A percentile compares a stretch with the other conserved stretches of the same genome.
Evolutionary conservation across 2,797 vertebrate genomes (phyloP).

Genomic region (Rhodeus uyekii): DNA sequence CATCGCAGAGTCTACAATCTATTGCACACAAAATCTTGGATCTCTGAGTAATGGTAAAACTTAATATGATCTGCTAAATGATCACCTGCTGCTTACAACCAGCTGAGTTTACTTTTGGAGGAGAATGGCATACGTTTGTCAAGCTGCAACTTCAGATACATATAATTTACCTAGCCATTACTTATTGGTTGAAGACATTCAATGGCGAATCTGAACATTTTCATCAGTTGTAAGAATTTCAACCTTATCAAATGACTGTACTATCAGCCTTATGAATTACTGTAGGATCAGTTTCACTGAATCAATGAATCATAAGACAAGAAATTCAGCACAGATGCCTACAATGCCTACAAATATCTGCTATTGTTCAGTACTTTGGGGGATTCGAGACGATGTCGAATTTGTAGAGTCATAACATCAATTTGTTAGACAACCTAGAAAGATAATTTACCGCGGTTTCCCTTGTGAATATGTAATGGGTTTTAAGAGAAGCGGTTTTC

Average conservation of each 20-base stretch:
- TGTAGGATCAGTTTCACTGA: neutral
- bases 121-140: neutral
- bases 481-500: neutral
- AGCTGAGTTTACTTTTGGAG: neutral
- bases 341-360: neutral
- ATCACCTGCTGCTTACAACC: neutral
- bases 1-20: neutral
- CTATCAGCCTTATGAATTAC: neutral
- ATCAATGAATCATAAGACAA: neutral
- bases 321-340: neutral
- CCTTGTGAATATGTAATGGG: constrained; percentile 1
- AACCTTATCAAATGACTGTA: neutral
- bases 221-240: neutral
- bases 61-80: neutral
- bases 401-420: neutral
- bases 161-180: neutral
- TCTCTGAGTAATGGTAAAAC: neutral
- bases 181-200: neutral
- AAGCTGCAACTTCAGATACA: neutral
- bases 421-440: neutral
- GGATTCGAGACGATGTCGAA: neutral
- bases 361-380: neutral
- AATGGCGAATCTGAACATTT: neutral
- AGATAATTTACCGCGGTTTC: neutral
- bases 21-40: neutral